These are phyloP conservation scores for Carabus problematicus DNA, from an alignment of 2,888 invertebrate species.

Conservation along the genomic window DNA sequence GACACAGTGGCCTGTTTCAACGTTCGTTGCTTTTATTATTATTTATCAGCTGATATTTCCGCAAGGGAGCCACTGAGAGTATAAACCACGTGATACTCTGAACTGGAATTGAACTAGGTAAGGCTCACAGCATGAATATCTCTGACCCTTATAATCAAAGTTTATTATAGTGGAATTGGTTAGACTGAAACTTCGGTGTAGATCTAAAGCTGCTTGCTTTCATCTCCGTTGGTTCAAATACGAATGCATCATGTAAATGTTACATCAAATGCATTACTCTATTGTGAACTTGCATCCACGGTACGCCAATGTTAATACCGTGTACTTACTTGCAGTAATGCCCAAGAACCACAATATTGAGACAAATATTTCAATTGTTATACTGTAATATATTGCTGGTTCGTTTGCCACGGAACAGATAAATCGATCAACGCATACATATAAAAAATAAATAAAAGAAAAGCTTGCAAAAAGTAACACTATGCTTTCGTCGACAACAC, in stretches of 20 bases:
- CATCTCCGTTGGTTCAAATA: too few relatives aligned
- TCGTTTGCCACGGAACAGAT: too few relatives aligned
- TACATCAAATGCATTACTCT: constrained; percentile 2
- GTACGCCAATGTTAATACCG: too few relatives aligned
- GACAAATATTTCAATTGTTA: too few relatives aligned
- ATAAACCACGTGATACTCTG: constrained; percentile 24
- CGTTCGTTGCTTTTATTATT: constrained; percentile 31
- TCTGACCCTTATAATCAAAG: constrained; percentile 15
- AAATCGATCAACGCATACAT: too few relatives aligned
- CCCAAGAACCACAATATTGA: too few relatives aligned
- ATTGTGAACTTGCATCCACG: too few relatives aligned
- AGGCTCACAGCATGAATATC: constrained; percentile 1
- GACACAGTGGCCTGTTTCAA: constrained; percentile 22
- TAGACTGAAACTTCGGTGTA: constrained; percentile 9
- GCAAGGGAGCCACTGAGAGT: constrained; percentile 21
- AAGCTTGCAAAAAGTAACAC: neutral
- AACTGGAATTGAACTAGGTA: neutral
- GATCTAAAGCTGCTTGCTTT: too few relatives aligned
- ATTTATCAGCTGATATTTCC: constrained; percentile 37
- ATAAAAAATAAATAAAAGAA: too few relatives aligned
- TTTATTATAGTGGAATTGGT: constrained; percentile 28
- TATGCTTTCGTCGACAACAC: constrained; percentile 15
- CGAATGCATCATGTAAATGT: constrained; percentile 15
- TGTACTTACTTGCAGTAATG: too few relatives aligned
- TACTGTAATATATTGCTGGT: too few relatives aligned